Evolutionary conservation across 2,888 invertebrate genomes (phyloP), one percentile per base, ranked within the genome.

Genomic region (Gryllus longicercus): DNA sequence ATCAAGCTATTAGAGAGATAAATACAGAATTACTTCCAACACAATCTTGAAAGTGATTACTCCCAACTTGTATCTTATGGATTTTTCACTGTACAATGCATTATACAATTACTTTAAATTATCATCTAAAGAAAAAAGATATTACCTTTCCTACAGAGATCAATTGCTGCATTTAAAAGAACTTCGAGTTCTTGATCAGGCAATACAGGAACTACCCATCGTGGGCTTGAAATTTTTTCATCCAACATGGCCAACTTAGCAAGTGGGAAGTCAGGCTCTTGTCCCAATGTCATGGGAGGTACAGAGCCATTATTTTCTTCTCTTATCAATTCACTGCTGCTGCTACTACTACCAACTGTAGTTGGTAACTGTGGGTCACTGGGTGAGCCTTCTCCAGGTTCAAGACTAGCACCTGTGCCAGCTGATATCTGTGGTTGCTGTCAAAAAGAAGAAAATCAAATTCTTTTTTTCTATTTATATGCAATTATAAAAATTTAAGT

Each of bases 161-260:
- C 94, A 84, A 96, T 96, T 83, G 97, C 93, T 84, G 96, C 95
- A 88, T 95, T 93, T 83, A 98, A 89, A 83, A 98, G 91, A 85
- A 95, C 93, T 89, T 98, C 97, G 84, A 98, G 89, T 88, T 98
- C 98, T 88, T 98, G 97, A 85, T 97, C 97, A 16, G 98, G 97
- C 85, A 98, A 89, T 79, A 98, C 98, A 63, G 98, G 98, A 79
- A 98, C 98, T 82, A 98, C 96, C 98, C 98, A 98, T 85, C 98
- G 91, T 81, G 97, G 94, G 89, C 95, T 94, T 85, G 96, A 96
- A 86, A 98, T 97, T 91, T 98, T 98, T 87, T 97, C 97, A 89
- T 98, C 97, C 85, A 98, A 90, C 84, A 94, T 93, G 84, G 93
- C 92, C 86, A 98, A 89, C 88, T 97, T 96, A 78, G 93, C 92